Evolutionary conservation across 2,797 vertebrate species (phyloP).

Genomic region (Dallia pectoralis): DNA sequence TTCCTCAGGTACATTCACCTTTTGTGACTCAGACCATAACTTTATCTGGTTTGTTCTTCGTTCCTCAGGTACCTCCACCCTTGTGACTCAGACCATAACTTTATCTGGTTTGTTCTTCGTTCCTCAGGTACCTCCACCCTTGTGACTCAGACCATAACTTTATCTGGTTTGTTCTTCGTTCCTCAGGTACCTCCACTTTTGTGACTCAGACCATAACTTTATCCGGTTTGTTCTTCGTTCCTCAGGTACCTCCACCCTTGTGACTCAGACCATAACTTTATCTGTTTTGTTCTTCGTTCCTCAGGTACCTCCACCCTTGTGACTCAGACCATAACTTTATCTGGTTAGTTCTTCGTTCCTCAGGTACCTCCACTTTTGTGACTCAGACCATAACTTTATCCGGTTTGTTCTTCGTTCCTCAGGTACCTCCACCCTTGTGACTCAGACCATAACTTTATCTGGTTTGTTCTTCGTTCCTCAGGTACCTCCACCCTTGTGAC

Average conservation of each 20-base stretch:
- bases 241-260: conserved; percentile 97
- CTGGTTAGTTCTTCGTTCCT: conserved; percentile 15
- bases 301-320: conserved; percentile 97
- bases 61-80: conserved; percentile 94
- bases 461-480: conserved; percentile 48
- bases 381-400: conserved; percentile 39
- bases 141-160: conserved; percentile 71
- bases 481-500: conserved; percentile 96
- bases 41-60: background rate
- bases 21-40: conserved; percentile 43
- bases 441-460: background rate
- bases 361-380: conserved; percentile 98
- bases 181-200: conserved; percentile 96
- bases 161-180: background rate
- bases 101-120: background rate
- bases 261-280: conserved; percentile 56
- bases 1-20: conserved; percentile 94
- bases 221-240: conserved; percentile 7
- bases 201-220: conserved; percentile 64
- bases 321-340: conserved; percentile 54
- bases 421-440: conserved; percentile 99
- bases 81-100: conserved; percentile 71
- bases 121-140: conserved; percentile 93
- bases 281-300: conserved; percentile 15
- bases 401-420: conserved; percentile 15